Evolutionary conservation across 2,113 vertebrate genomes (phyloP).

Genomic region (Rhadina sibilatrix): DNA sequence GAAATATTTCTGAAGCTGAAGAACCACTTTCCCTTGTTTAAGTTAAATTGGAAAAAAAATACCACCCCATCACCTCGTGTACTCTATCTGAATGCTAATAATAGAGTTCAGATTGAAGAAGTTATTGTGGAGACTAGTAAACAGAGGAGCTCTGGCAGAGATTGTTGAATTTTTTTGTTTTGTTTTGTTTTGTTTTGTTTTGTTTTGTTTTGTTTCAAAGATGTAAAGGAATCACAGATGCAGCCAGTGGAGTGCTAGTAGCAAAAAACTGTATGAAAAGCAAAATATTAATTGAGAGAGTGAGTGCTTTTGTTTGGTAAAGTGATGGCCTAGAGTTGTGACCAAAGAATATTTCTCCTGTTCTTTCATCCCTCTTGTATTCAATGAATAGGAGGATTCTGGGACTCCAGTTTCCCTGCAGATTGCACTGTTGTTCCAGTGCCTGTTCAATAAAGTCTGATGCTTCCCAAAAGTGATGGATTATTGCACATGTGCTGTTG

Average conservation of each 20-base stretch:
- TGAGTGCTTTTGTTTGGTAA: background rate
- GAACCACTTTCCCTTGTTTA: background rate
- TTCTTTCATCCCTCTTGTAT: background rate
- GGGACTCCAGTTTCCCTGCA: background rate
- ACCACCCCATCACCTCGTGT: background rate
- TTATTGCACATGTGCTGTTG: constrained; percentile 32
- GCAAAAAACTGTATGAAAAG: background rate
- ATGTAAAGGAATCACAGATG: background rate
- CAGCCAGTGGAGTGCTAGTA: background rate
- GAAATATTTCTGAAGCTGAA: background rate
- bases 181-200: background rate
- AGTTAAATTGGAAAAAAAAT: background rate
- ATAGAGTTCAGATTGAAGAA: background rate
- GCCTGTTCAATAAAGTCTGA: background rate
- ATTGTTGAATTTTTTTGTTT: background rate
- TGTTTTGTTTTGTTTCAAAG: background rate
- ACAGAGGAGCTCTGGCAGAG: background rate
- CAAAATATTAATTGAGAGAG: background rate
- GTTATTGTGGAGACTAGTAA: background rate
- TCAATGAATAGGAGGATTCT: background rate
- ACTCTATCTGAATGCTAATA: background rate
- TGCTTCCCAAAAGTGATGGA: background rate
- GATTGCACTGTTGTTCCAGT: background rate
- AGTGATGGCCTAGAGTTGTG: background rate
- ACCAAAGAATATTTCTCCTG: background rate